Percentiles rank a stretch among this genome's conserved stretches.
phyloP scores from a whole-genome alignment of 2,888 invertebrate genomes.

The Philopedon plagiatum region DNA sequence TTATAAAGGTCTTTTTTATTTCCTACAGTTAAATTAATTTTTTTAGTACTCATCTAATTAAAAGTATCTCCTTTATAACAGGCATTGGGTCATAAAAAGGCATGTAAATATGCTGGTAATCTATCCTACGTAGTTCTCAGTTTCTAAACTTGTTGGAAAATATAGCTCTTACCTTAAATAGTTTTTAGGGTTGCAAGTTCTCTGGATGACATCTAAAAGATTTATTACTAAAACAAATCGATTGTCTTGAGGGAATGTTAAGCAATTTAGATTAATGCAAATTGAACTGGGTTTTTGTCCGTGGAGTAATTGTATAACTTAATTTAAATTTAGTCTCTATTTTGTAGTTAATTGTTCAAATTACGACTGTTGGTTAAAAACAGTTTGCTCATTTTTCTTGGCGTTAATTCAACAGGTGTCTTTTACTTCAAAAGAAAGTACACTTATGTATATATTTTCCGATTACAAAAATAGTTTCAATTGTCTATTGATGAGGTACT shows the following conservation, averaged over 20 bases:
- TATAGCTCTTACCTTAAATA: conserved; percentile 43
- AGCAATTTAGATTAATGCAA: conserved; percentile 50
- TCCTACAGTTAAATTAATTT: too few relatives aligned
- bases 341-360: conserved; percentile 29
- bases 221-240: conserved; percentile 45
- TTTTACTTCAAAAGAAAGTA: background rate
- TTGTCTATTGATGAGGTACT: too few relatives aligned
- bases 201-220: conserved; percentile 40
- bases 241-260: conserved; percentile 50
- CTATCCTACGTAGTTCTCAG: background rate
- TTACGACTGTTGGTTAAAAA: conserved; percentile 9
- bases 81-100: background rate
- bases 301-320: conserved; percentile 41
- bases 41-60: too few relatives aligned
- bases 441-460: too few relatives aligned
- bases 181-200: conserved; percentile 45
- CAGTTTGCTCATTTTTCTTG: background rate
- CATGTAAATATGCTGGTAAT: background rate
- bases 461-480: too few relatives aligned
- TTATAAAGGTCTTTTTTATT: too few relatives aligned
- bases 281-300: conserved; percentile 46
- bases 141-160: conserved; percentile 17
- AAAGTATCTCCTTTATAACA: background rate
- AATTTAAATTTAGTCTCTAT: conserved; percentile 44
- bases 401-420: background rate